phyloP scores from a whole-genome alignment of 2,797 vertebrate species.

The Acrocephalus scirpaceus region DNA sequence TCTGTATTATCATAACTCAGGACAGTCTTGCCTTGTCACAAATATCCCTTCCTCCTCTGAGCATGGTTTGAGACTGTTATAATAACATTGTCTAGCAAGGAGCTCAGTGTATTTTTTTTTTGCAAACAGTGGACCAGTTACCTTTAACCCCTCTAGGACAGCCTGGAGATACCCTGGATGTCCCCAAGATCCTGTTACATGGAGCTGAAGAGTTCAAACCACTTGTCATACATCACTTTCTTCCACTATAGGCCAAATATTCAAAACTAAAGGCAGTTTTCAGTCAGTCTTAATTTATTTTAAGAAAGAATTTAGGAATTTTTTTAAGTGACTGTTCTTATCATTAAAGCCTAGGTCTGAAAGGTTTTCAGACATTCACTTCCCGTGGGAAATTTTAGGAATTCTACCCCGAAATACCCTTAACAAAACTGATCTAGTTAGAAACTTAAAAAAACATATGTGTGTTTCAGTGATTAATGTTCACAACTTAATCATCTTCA shows the following conservation, averaged over 20 bases:
- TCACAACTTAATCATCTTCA: not conserved
- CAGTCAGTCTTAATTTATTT: not conserved
- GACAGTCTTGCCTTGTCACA: not conserved
- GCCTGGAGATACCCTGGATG: not conserved
- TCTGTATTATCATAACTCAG: not conserved
- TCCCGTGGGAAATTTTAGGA: not conserved
- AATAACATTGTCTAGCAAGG: accelerated
- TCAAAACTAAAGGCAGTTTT: not conserved
- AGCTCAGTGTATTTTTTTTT: not conserved
- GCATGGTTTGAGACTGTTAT: not conserved
- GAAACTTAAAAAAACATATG: not conserved
- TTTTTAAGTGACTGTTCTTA: not conserved
- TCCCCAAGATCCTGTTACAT: not conserved
- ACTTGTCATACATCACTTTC: not conserved
- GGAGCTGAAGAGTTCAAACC: not conserved
- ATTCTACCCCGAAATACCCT: not conserved
- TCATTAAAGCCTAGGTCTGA: not conserved
- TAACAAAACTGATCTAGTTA: not conserved
- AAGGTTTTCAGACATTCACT: not conserved
- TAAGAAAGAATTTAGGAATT: not conserved
- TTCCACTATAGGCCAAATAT: not conserved
- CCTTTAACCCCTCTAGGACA: not conserved
- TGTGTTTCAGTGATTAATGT: not conserved
- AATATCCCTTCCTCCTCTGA: not conserved
- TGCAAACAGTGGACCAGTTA: not conserved